These are phyloP conservation scores for Bombus sibiricus DNA, from an alignment of 1,140 invertebrate genomes.

Conservation along the genomic window DNA sequence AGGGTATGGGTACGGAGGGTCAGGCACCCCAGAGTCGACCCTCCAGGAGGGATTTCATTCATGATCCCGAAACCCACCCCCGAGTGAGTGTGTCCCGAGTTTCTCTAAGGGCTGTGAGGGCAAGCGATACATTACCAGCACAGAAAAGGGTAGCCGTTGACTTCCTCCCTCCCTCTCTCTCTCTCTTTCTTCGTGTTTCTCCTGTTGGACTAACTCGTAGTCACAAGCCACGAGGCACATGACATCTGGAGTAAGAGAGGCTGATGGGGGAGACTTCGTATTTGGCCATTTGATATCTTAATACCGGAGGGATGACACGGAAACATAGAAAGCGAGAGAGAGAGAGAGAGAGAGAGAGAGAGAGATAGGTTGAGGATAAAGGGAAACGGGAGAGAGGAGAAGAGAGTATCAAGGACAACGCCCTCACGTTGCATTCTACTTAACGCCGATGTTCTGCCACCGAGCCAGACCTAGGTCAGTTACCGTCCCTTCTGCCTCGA, in stretches of 20 bases:
- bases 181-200: not conserved
- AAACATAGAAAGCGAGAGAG: not conserved
- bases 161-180: not conserved
- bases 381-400: not conserved
- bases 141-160: conserved; percentile 74
- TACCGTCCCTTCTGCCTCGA: conserved; percentile 53
- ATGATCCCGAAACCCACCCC: conserved; percentile 75
- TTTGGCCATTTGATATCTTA: conserved; percentile 82
- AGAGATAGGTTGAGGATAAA: not conserved
- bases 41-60: conserved; percentile 82
- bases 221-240: conserved; percentile 54
- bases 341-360: no score
- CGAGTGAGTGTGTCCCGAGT: conserved; percentile 57
- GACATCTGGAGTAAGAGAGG: conserved; percentile 66
- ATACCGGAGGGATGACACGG: conserved; percentile 64
- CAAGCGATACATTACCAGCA: conserved; percentile 75
- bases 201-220: conserved; percentile 46
- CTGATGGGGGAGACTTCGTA: conserved; percentile 67
- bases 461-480: conserved; percentile 61
- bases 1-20: conserved; percentile 76
- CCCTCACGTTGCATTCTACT: conserved; percentile 64
- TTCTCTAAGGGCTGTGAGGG: conserved; percentile 68
- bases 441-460: conserved; percentile 41
- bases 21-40: conserved; percentile 74
- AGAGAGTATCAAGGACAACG: conserved; percentile 59